Evolutionary conservation across 1,140 invertebrate genomes (phyloP), one percentile per base, ranked within the genome.

Genomic region (Listronotus bonariensis): DNA sequence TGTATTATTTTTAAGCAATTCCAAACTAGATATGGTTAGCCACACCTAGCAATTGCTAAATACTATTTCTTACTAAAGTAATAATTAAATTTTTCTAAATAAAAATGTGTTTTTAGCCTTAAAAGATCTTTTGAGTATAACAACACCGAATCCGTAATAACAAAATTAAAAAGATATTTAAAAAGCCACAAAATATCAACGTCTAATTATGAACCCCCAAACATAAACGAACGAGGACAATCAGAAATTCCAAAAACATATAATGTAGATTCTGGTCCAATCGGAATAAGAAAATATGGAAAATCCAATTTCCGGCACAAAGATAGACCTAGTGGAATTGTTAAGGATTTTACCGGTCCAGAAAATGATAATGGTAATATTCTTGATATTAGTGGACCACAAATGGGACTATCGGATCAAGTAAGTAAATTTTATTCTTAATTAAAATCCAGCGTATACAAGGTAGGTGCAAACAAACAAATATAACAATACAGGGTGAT

Each of bases 81-180:
- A n/a, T n/a, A n/a, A n/a, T n/a, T n/a, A n/a, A n/a, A n/a, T n/a
- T n/a, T n/a, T n/a, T n/a, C n/a, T n/a, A n/a, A n/a, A n/a, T n/a
- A n/a, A n/a, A n/a, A n/a, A n/a, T 26, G 20, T 26, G 20, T 26
- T 48, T 58, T 48, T 48, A 58, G 56, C 18, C 15, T 34, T 31
- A n/a, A 60, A 53, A 45, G n/a, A 14, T 32, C 60, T 11, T 62
- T 81, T 3, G 83, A 83, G 68, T 81, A 80, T 32, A 82, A 79
- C 26, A 82, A 80, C 70, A 80, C 77, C 8, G 67, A 78, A 48
- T 74, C 81, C 52, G 71, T 78, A 3, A 65, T 74, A 65, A 75
- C 79, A 60, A 77, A 80, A 57, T 75, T 77, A 0, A 79, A 78
- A 26, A 76, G 77, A 49, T 81, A 79, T 62, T 65, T 77, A 1